Percentiles rank a stretch among this genome's conserved stretches.
Conservation (phyloP, 2,113 vertebrate species). For the Caloenas nicobarica region DNA sequence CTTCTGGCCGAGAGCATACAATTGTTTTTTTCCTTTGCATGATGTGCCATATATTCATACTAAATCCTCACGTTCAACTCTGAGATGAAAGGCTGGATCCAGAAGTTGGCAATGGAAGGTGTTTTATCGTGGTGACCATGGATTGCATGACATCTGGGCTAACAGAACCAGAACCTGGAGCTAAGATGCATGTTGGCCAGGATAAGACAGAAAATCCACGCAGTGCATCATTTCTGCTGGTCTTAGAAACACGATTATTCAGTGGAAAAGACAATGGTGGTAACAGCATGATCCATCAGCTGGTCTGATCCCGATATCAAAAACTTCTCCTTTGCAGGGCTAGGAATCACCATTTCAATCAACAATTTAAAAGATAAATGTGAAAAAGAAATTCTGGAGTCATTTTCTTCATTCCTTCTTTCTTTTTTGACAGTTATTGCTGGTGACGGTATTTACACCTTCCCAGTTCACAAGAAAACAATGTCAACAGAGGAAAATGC, state of each 20-base stretch:
- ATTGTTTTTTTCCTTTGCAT: not conserved
- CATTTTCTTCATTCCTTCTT: not conserved
- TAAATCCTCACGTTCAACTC: not conserved
- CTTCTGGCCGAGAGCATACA: not conserved
- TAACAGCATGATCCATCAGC: not conserved
- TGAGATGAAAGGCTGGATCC: not conserved
- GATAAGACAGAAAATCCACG: not conserved
- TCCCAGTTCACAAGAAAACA: not conserved
- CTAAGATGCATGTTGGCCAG: not conserved
- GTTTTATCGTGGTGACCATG: not conserved
- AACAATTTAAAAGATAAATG: not conserved
- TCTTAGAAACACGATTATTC: not conserved
- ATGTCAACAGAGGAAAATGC: not conserved
- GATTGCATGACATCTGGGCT: not conserved
- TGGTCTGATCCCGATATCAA: not conserved
- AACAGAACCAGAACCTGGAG: not conserved
- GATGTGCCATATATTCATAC: not conserved
- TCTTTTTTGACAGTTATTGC: not conserved
- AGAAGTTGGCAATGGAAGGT: not conserved
- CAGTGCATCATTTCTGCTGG: not conserved
- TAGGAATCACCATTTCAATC: not conserved
- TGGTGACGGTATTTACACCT: not conserved
- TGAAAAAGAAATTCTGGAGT: not conserved
- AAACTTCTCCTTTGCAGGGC: not conserved
- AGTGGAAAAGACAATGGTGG: not conserved